These are phyloP conservation scores for Zygothrica quintamaculata DNA, from an alignment of 2,888 invertebrate species.

Conservation along the genomic window DNA sequence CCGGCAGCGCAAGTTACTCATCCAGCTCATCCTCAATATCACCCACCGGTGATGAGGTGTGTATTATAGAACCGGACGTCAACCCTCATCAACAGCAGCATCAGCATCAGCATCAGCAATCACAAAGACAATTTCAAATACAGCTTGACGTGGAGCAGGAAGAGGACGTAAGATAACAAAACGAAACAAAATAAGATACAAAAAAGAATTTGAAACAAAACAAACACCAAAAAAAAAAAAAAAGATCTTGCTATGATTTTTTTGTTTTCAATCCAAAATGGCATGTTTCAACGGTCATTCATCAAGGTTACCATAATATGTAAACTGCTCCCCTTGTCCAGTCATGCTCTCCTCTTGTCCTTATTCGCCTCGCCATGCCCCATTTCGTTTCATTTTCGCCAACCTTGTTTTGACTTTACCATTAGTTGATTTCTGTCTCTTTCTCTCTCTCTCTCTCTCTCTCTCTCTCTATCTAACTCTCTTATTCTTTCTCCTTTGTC, in stretches of 20 bases:
- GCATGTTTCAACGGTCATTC: slow-evolving; percentile 60
- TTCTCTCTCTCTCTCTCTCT: slow-evolving; percentile 12
- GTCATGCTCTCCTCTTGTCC: slow-evolving; percentile 5
- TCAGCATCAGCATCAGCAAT: slow-evolving; percentile 25
- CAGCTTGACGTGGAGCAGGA: slow-evolving; percentile 60
- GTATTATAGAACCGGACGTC: slow-evolving; percentile 55
- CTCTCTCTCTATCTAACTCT: slow-evolving; percentile 13
- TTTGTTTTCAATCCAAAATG: slow-evolving; percentile 46
- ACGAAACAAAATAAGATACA: slow-evolving; percentile 27
- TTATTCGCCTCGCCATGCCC: slow-evolving; percentile 14
- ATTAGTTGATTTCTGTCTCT: slow-evolving; percentile 5
- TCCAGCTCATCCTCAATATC: slow-evolving; percentile 64
- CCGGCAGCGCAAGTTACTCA: slow-evolving; percentile 60
- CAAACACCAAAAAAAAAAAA: slow-evolving; percentile 7
- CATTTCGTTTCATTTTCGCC: slow-evolving; percentile 2
- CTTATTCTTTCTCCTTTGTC: slow-evolving; percentile 15
- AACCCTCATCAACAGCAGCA: too few relatives aligned
- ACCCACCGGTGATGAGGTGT: slow-evolving; percentile 49
- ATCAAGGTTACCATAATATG: slow-evolving; percentile 52
- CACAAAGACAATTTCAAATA: slow-evolving; percentile 25
- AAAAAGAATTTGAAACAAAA: slow-evolving; percentile 23
- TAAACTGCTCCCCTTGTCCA: slow-evolving; percentile 31
- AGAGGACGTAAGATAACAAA: slow-evolving; percentile 75
- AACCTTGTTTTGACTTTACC: slow-evolving; percentile 11
- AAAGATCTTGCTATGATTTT: slow-evolving; percentile 42